A percentile compares a stretch with the other conserved stretches of the same genome.
phyloP scores from a whole-genome alignment of 1,140 invertebrate genomes.

The Drosophila auraria region DNA sequence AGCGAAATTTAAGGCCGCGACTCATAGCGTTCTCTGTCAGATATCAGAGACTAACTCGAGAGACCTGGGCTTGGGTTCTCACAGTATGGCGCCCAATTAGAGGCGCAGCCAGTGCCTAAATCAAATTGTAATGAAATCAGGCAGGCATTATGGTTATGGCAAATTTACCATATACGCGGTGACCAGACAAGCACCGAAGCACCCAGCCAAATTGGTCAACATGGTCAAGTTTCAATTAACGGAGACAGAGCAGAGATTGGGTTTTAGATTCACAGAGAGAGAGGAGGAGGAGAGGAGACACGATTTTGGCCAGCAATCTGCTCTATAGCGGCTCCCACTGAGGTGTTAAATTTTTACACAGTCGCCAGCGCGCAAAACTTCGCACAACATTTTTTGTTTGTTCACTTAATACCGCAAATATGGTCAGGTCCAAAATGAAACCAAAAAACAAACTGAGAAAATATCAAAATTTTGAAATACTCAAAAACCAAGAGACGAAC shows the following conservation, averaged over 20 bases:
- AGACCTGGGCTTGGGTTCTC: slow-evolving; percentile 57
- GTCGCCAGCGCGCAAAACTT: slow-evolving; percentile 55
- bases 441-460: slow-evolving; percentile 2
- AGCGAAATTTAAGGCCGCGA: not conserved
- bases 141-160: slow-evolving; percentile 77
- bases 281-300: not conserved
- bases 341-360: slow-evolving; percentile 64
- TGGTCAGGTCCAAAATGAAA: slow-evolving; percentile 34
- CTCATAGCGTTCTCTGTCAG: slow-evolving; percentile 10
- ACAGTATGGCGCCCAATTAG: slow-evolving; percentile 77
- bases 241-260: slow-evolving; percentile 32
- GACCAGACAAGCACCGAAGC: slow-evolving; percentile 25
- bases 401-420: slow-evolving; percentile 24
- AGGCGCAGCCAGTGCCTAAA: slow-evolving; percentile 74
- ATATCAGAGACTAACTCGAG: slow-evolving; percentile 2
- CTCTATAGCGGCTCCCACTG: slow-evolving; percentile 33
- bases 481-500: slow-evolving; percentile 38
- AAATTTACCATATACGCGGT: slow-evolving; percentile 77
- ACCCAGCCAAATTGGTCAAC: slow-evolving; percentile 73
- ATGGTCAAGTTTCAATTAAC: slow-evolving; percentile 83
- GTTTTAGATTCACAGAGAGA: not conserved
- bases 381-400: slow-evolving; percentile 51
- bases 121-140: slow-evolving; percentile 79
- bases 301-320: slow-evolving; percentile 28
- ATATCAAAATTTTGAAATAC: slow-evolving; percentile 60